phyloP scores from a whole-genome alignment of 2,797 vertebrate species.

The Buphagus erythrorhynchus region DNA sequence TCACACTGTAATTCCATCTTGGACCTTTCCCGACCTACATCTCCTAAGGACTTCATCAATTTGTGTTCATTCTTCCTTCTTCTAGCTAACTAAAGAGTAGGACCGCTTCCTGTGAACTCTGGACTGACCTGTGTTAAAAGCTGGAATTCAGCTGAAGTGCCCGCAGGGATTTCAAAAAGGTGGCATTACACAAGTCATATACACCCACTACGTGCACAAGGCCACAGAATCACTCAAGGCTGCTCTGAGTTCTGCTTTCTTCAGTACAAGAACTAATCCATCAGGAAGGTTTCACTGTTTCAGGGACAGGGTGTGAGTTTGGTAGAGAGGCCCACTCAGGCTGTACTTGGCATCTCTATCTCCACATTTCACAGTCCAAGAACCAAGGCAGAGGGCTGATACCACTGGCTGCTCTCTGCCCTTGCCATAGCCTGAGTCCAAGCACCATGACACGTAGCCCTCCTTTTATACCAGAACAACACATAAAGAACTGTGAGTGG shows the following conservation, averaged over 20 bases:
- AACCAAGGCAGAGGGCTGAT: background rate
- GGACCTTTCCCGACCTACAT: background rate
- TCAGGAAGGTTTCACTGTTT: background rate
- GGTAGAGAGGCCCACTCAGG: rapidly evolving
- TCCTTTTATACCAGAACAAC: background rate
- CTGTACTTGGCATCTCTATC: background rate
- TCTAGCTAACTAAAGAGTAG: background rate
- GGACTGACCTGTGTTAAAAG: background rate
- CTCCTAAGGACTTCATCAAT: background rate
- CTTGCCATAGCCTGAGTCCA: background rate
- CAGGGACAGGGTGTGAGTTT: background rate
- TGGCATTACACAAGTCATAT: background rate
- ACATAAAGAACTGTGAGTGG: background rate
- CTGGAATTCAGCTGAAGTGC: background rate
- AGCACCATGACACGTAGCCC: rapidly evolving
- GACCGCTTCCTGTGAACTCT: background rate
- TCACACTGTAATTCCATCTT: background rate
- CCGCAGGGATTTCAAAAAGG: background rate
- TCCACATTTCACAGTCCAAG: background rate
- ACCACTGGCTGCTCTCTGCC: background rate
- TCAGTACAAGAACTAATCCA: background rate
- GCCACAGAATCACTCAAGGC: background rate
- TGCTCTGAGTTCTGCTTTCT: background rate
- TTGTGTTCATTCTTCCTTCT: background rate
- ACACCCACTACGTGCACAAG: background rate